Percentiles rank a stretch among this genome's conserved stretches.
phyloP scores from a whole-genome alignment of 2,113 vertebrate species.

The Cebus imitator region DNA sequence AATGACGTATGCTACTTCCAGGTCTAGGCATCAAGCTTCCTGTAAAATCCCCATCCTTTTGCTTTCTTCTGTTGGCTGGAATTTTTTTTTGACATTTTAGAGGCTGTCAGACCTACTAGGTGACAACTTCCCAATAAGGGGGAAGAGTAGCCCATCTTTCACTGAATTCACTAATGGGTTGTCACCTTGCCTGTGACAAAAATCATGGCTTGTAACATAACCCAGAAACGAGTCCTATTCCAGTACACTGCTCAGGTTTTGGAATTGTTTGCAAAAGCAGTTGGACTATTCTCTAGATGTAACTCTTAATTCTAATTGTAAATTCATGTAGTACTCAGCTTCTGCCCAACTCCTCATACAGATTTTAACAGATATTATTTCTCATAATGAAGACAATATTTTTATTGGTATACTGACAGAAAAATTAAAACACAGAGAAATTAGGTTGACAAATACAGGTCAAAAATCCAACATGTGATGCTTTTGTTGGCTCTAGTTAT shows the following conservation, averaged over 20 bases:
- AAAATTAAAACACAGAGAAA: not conserved
- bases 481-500: not conserved
- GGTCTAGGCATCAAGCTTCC: not conserved
- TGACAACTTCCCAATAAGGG: not conserved
- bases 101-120: not conserved
- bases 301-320: not conserved
- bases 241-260: not conserved
- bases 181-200: not conserved
- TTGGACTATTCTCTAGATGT: not conserved
- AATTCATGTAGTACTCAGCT: not conserved
- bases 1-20: not conserved
- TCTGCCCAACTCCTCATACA: not conserved
- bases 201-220: not conserved
- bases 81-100: not conserved
- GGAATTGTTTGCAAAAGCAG: not conserved
- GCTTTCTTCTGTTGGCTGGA: not conserved
- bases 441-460: not conserved
- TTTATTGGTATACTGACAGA: not conserved
- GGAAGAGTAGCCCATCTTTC: not conserved
- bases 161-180: not conserved
- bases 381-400: not conserved
- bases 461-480: not conserved
- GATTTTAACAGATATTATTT: not conserved
- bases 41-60: not conserved
- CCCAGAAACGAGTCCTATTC: not conserved